Conservation (phyloP, 2,888 invertebrate species). For the Athalia rosae region DNA sequence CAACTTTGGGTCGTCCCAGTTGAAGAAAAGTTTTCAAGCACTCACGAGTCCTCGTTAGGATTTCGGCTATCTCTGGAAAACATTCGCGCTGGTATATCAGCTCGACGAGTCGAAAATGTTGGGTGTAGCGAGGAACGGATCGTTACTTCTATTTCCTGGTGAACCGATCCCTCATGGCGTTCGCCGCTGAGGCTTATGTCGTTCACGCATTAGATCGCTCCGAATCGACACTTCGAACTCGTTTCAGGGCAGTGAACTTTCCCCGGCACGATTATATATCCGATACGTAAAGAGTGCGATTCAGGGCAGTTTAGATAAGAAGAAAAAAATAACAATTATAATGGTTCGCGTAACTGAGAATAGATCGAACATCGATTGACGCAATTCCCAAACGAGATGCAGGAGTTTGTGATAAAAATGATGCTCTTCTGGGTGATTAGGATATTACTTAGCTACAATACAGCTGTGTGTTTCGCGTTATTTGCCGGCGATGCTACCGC, state of each 20-base stretch:
- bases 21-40: slow-evolving; percentile 13
- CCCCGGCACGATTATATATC: not conserved
- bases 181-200: not conserved
- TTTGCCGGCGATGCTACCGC: slow-evolving; percentile 58
- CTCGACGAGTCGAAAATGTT: slow-evolving; percentile 30
- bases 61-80: slow-evolving; percentile 24
- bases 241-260: slow-evolving; percentile 23
- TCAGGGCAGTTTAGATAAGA: slow-evolving; percentile 11
- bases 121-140: slow-evolving; percentile 29
- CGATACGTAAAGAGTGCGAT: slow-evolving; percentile 14
- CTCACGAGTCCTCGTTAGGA: slow-evolving; percentile 22
- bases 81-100: slow-evolving; percentile 3
- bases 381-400: slow-evolving; percentile 15
- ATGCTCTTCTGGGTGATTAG: slow-evolving; percentile 41
- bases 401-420: slow-evolving; percentile 34
- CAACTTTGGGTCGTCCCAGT: slow-evolving; percentile 31
- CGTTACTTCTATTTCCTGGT: slow-evolving; percentile 29
- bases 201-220: not conserved
- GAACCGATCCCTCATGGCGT: not conserved
- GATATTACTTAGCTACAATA: slow-evolving; percentile 40
- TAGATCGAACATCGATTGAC: not conserved
- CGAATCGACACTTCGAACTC: not conserved
- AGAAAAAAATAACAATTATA: not conserved
- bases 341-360: not conserved
- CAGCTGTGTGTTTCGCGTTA: slow-evolving; percentile 42